Evolutionary conservation across 1,140 invertebrate species (phyloP).

Genomic region (Bacillus rossius): DNA sequence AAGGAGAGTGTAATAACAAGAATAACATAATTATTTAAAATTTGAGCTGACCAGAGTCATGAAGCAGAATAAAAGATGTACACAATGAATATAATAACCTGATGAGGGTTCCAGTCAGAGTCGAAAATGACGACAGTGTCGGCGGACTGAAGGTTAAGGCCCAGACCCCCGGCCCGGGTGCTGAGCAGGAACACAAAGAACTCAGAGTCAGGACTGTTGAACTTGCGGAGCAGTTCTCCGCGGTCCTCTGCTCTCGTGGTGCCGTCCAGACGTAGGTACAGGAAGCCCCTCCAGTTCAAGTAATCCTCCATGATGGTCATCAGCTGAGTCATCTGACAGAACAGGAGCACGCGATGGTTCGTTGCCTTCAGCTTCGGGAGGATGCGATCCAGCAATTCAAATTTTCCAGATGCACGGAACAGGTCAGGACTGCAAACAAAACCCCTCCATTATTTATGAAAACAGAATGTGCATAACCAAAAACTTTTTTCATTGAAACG

Average conservation of each 20-base stretch:
- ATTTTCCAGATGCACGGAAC: conserved; percentile 61
- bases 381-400: conserved; percentile 64
- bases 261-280: conserved; percentile 52
- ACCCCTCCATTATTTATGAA: too few relatives aligned
- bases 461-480: background rate
- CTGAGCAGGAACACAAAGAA: conserved; percentile 63
- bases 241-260: conserved; percentile 65
- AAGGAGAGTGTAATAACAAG: too few relatives aligned
- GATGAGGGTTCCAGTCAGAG: conserved; percentile 73
- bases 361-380: conserved; percentile 58
- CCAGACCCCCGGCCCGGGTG: conserved; percentile 63
- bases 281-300: conserved; percentile 51
- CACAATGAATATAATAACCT: conserved; percentile 37
- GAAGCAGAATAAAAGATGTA: too few relatives aligned
- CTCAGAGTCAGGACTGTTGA: conserved; percentile 54
- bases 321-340: conserved; percentile 68
- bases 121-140: conserved; percentile 72
- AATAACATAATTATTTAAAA: too few relatives aligned
- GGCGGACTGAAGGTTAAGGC: conserved; percentile 62
- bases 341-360: conserved; percentile 59
- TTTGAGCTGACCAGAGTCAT: too few relatives aligned
- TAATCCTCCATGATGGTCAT: conserved; percentile 73
- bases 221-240: conserved; percentile 53
- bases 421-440: conserved; percentile 50
- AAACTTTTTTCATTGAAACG: background rate